Conservation (phyloP, 2,797 vertebrate genomes). For the Acropternis orthonyx region DNA sequence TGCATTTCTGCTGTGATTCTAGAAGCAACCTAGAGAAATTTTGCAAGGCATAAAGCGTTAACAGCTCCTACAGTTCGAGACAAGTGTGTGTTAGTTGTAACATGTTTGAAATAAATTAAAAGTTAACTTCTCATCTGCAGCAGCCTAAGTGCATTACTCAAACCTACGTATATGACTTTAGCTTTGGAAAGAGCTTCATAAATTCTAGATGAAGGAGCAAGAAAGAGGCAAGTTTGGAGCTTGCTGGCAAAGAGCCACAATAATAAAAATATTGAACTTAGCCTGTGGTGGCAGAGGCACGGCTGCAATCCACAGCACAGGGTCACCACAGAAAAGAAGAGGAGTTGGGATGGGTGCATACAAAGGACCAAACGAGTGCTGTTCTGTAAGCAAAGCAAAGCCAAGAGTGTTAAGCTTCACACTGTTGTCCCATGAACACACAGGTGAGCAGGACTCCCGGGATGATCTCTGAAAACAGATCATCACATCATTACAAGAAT, state of each 20-base stretch:
- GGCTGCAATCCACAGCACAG: neutral
- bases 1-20: neutral
- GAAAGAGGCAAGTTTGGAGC: neutral
- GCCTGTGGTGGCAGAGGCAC: neutral
- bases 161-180: neutral
- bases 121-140: neutral
- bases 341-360: accelerated
- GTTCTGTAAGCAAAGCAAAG: neutral
- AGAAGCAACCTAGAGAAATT: neutral
- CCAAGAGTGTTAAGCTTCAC: accelerated
- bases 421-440: accelerated
- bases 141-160: neutral
- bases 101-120: neutral
- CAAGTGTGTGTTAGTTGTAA: neutral
- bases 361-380: neutral
- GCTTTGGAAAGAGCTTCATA: neutral
- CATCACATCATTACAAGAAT: neutral
- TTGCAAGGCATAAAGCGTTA: neutral
- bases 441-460: neutral
- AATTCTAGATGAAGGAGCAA: neutral
- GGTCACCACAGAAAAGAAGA: neutral
- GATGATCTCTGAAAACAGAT: neutral
- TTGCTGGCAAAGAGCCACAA: accelerated
- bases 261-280: neutral
- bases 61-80: neutral